Evolutionary conservation across 2,797 vertebrate species (phyloP), one percentile per base, ranked within the genome.

Genomic region (Sebastes miniatus): DNA sequence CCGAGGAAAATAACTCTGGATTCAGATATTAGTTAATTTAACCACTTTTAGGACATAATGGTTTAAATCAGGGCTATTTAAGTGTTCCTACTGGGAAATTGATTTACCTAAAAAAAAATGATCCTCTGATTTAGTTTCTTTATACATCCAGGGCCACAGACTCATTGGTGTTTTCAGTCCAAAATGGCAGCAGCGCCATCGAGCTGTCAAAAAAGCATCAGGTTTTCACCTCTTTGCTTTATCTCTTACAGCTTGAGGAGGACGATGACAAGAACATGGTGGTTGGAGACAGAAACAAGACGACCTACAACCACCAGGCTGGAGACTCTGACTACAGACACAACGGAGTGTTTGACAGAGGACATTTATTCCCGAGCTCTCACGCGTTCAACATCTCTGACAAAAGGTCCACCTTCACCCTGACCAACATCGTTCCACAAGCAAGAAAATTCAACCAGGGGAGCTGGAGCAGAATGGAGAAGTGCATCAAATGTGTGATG

Each of bases 391-490:
- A 27, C 24, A 24, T 3, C n/a, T 56, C 52, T 58, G 73, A 67
- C 6, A 31, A 58, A 32, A 1, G 0, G 0, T 58, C 73, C 16
- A 76, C 73, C 1, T 76, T 67, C 20, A 67, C 73, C 20, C 73
- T 76, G 32, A 76, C 73, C 2, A 62, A 62, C 59, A 7, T n/a
- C 11, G 87, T 90, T 36, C 90, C 86, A 27, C 86, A 88, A 31
- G 77, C 65, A 1, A 9, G 6, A 0, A 12, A 32, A 0, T 89
- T 84, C 79, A 86, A 89, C 29, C 3, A 34, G 1, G 68, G 81
- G 24, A 88, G 75, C 69, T 91, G 90, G 90, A 56, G 18, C 2
- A 6, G 67, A 1, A 89, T 90, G 88, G 87, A 91, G 74, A 20
- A 0, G 1, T 67, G 72, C 18, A 31, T 80, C 50, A 81, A 18